Evolutionary conservation across 2,113 vertebrate genomes (phyloP).

Genomic region (Synodontis membranacea): DNA sequence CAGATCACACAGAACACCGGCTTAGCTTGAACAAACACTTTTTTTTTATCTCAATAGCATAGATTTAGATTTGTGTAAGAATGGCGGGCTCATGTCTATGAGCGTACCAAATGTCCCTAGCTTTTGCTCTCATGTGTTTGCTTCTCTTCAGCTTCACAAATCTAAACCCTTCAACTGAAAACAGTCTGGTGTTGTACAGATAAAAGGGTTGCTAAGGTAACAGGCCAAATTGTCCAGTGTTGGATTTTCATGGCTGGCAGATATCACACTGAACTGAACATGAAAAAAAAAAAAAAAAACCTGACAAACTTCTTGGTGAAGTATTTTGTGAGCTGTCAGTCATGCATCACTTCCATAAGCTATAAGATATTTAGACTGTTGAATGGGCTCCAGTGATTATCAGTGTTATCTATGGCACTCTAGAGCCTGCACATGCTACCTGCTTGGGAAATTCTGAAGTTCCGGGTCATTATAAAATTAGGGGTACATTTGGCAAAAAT

Average conservation of each 20-base stretch:
- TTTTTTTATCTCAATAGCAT: background rate
- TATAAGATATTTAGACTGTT: background rate
- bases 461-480: background rate
- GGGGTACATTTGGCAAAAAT: background rate
- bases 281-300: slow-evolving; percentile 30
- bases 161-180: slow-evolving; percentile 56
- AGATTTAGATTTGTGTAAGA: background rate
- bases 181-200: slow-evolving; percentile 56
- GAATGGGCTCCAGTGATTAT: background rate
- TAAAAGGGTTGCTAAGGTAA: slow-evolving; percentile 65
- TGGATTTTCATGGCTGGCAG: slow-evolving; percentile 43
- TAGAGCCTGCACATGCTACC: background rate
- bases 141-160: slow-evolving; percentile 38
- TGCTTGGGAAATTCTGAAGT: background rate
- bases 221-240: slow-evolving; percentile 48
- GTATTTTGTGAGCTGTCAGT: slow-evolving; percentile 5
- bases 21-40: background rate
- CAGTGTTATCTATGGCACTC: background rate
- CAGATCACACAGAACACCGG: background rate
- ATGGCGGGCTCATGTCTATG: background rate
- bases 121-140: slow-evolving; percentile 26
- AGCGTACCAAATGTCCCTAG: slow-evolving; percentile 8
- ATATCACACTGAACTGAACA: slow-evolving; percentile 32
- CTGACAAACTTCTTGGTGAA: background rate
- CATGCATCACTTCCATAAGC: background rate